phyloP scores from a whole-genome alignment of 2,797 vertebrate genomes.

The Alca torda region DNA sequence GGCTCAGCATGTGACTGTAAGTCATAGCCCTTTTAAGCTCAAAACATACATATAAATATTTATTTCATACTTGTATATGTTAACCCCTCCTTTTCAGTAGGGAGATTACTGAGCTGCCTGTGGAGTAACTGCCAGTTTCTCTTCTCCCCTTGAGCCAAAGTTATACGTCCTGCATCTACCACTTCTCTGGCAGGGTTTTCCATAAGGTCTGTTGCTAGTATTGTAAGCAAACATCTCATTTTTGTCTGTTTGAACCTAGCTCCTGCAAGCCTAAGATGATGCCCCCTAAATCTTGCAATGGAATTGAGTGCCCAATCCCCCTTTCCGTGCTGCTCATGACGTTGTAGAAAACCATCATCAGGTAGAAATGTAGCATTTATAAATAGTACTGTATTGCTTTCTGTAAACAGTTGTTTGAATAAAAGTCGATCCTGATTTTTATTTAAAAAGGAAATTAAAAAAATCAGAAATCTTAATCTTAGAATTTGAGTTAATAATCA shows the following conservation, averaged over 20 bases:
- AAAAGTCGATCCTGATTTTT: not conserved
- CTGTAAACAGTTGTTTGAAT: not conserved
- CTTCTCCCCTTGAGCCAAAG: not conserved
- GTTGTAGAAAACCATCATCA: not conserved
- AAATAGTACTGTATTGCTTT: not conserved
- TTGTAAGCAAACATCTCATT: not conserved
- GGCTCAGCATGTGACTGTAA: not conserved
- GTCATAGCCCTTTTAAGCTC: not conserved
- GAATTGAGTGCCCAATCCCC: not conserved
- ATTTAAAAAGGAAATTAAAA: not conserved
- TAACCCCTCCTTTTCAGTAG: not conserved
- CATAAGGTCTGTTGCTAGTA: not conserved
- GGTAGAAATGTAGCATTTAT: not conserved
- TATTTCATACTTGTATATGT: not conserved
- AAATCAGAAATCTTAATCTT: not conserved
- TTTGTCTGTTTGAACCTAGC: not conserved
- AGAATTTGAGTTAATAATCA: not conserved
- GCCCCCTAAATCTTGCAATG: not conserved
- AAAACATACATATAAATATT: not conserved
- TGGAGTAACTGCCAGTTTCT: not conserved
- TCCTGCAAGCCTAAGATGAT: not conserved
- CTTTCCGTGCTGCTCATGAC: not conserved
- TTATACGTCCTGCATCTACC: not conserved
- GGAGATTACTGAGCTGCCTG: not conserved
- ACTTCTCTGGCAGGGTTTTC: not conserved